Conservation (phyloP, 2,888 invertebrate genomes). For the Balanococcus diminutus region DNA sequence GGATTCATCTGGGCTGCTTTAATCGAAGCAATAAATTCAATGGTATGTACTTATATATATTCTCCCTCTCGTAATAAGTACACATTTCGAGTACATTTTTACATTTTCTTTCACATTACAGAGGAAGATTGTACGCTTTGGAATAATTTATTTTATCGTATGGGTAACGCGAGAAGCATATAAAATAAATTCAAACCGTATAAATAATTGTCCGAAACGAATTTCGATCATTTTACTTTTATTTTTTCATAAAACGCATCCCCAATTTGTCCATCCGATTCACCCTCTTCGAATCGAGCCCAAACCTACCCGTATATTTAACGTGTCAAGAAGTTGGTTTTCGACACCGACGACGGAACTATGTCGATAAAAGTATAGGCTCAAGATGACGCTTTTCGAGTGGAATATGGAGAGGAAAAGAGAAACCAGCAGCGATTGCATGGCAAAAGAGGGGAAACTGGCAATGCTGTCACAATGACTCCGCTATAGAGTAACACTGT, state of each 20-base stretch:
- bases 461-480: conserved; percentile 48
- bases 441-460: background rate
- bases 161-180: background rate
- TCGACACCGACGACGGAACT: conserved; percentile 34
- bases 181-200: background rate
- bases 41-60: background rate
- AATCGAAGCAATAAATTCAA: conserved; percentile 13
- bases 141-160: background rate
- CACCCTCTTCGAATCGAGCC: background rate
- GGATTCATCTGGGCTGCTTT: background rate
- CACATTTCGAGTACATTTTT: background rate
- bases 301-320: background rate
- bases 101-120: background rate
- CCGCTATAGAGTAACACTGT: conserved; percentile 35
- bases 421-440: conserved; percentile 31
- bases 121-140: background rate
- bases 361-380: conserved; percentile 52
- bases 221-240: background rate
- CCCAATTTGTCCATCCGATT: background rate
- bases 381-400: background rate
- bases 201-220: background rate
- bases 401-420: conserved; percentile 2
- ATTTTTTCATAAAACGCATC: background rate
- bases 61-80: background rate
- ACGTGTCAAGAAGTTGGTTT: conserved; percentile 46